Percentiles rank a stretch among this genome's conserved stretches.
phyloP scores from a whole-genome alignment of 2,113 vertebrate species.

The Danio rerio region DNA sequence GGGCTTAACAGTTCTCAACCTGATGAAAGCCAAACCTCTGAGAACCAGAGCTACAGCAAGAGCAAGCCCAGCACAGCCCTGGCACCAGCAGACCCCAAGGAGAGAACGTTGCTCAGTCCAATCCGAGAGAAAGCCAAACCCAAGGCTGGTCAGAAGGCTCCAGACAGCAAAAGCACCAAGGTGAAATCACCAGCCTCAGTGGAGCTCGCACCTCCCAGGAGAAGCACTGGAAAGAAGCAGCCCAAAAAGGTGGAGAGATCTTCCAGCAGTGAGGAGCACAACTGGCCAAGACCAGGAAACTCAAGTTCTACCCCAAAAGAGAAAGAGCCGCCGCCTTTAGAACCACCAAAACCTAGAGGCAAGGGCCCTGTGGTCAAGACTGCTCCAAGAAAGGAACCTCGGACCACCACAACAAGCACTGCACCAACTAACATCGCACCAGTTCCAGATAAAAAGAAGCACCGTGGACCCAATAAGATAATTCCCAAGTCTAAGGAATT shows the following conservation, averaged over 20 bases:
- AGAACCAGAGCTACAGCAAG: constrained; percentile 68
- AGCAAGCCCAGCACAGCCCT: constrained; percentile 56
- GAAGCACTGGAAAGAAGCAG: constrained; percentile 72
- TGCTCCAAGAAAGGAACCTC: constrained; percentile 92
- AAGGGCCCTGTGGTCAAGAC: constrained; percentile 87
- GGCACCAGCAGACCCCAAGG: constrained; percentile 62
- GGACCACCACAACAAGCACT: constrained; percentile 74
- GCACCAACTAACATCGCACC: constrained; percentile 68
- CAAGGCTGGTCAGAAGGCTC: constrained; percentile 84
- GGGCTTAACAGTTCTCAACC: constrained; percentile 75
- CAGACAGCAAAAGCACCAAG: constrained; percentile 87
- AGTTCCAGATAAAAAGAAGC: constrained; percentile 88
- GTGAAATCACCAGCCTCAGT: constrained; percentile 85
- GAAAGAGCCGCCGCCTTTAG: constrained; percentile 83
- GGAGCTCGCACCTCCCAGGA: constrained; percentile 80
- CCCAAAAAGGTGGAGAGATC: constrained; percentile 87
- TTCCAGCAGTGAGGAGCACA: constrained; percentile 83
- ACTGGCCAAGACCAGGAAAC: constrained; percentile 86
- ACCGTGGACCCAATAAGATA: constrained; percentile 88
- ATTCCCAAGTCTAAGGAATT: constrained; percentile 95
- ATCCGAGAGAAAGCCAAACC: constrained; percentile 89
- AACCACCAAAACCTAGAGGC: constrained; percentile 84
- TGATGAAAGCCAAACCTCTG: constrained; percentile 73
- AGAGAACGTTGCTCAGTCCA: constrained; percentile 74
- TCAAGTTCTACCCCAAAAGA: constrained; percentile 87